A percentile compares a stretch with the other conserved stretches of the same genome.
Conservation (phyloP, 2,888 invertebrate species). For the Chrysotoxum bicinctum region DNA sequence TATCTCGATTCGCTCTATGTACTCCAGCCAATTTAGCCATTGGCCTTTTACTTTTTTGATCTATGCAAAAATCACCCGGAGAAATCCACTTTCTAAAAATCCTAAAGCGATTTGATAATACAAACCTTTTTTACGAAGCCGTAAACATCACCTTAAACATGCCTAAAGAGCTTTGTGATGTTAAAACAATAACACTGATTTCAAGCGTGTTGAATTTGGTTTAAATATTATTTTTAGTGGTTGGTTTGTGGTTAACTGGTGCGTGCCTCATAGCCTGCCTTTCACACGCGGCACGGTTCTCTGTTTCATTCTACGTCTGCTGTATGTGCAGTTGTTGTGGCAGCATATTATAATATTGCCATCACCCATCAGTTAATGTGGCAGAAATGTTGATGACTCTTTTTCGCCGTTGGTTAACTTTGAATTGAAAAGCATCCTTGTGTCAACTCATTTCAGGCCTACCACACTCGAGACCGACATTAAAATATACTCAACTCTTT, state of each 20-base stretch:
- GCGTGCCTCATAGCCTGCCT: conserved; percentile 64
- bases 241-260: conserved; percentile 68
- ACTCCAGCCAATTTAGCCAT: too few relatives aligned
- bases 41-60: too few relatives aligned
- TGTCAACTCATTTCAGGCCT: conserved; percentile 1
- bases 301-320: not conserved
- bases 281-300: conserved; percentile 44
- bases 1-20: too few relatives aligned
- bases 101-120: too few relatives aligned
- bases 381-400: conserved; percentile 70
- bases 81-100: too few relatives aligned
- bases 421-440: conserved; percentile 56
- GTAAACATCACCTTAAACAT: not conserved
- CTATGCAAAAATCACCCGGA: too few relatives aligned
- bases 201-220: conserved; percentile 37
- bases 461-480: not conserved
- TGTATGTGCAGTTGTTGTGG: not conserved
- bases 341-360: conserved; percentile 44
- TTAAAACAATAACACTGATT: conserved; percentile 45
- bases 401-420: conserved; percentile 68
- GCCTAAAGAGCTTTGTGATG: not conserved
- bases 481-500: not conserved
- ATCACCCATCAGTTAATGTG: conserved; percentile 64
- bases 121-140: too few relatives aligned
- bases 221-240: conserved; percentile 45